Conservation (phyloP, 2,113 vertebrate genomes). For the Heteronetta atricapilla region DNA sequence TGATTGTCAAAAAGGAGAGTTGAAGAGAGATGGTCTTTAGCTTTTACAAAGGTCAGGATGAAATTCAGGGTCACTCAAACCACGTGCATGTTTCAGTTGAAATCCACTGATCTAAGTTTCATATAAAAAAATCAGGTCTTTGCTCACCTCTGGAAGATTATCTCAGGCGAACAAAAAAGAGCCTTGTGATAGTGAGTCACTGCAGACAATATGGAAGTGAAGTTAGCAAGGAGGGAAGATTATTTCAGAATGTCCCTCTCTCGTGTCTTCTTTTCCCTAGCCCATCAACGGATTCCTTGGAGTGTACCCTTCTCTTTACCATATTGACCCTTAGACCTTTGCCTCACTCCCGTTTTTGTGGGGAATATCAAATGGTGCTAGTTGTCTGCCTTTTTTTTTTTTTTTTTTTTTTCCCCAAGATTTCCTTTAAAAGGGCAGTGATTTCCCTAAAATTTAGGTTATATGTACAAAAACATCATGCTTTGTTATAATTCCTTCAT, state of each 20-base stretch:
- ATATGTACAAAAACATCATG: fast-evolving
- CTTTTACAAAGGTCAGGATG: not conserved
- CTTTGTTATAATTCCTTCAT: not conserved
- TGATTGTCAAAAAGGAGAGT: not conserved
- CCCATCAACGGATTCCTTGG: not conserved
- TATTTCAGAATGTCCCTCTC: not conserved
- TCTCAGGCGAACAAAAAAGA: not conserved
- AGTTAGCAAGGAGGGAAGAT: not conserved
- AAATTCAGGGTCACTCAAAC: not conserved
- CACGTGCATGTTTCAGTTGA: fast-evolving
- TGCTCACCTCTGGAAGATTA: not conserved
- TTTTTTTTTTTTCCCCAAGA: no score
- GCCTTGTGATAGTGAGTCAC: not conserved
- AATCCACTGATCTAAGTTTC: not conserved
- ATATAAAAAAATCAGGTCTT: not conserved
- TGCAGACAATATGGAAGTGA: not conserved
- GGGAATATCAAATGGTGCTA: not conserved
- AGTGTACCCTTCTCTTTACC: not conserved
- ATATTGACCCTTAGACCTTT: not conserved
- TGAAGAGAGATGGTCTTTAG: not conserved
- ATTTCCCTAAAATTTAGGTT: not conserved
- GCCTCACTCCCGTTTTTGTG: not conserved
- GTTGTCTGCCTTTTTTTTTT: not conserved
- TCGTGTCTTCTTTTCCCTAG: not conserved
- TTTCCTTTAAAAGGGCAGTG: not conserved